Base-by-base conservation (phyloP, 1,140 invertebrate genomes). In the Drosophila varians region DNA sequence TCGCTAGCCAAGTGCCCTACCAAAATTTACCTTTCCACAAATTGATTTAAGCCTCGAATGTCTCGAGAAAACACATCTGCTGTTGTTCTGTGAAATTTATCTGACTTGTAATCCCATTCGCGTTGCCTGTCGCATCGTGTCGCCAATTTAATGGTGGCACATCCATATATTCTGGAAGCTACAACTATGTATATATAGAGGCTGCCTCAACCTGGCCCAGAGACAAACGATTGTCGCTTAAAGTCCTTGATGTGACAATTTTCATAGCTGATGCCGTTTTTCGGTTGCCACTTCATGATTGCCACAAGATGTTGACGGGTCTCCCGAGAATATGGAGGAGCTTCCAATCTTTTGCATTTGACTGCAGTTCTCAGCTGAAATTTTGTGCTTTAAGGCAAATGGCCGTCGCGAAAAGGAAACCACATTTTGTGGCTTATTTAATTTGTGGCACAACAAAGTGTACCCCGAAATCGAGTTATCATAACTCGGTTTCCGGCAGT, bases 171-270 rank as follows among this genome's bases (percentile, higher is more conserved):
- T 28, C 26, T 21, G 7, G 26, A 1, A 3, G 38, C 6, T 42
- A 42, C 12, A 14, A 7, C n/a, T 42, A 43, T 26, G 26, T 9
- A 9, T 3, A 9, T 11, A n/a, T 3, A 31, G 28, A n/a, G 9
- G 18, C 7, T 21, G 16, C 47, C 38, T 16, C 48, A n/a, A 38
- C 26, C 34, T 28, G 9, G 6, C 2, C 31, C 11, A 6, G 42
- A 74, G 68, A 84, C 57, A 86, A 86, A 84, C 80, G 76, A 65
- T 61, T 69, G 57, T 70, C 47, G 66, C 80, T 84, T 84, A 86
- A 76, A 69, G 65, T 68, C 73, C 43, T 73, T 84, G 76, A 84
- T 84, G 68, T 84, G 76, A 65, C 80, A 80, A 84, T 84, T 84
- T 86, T 86, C 80, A 80, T 76, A 75, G 66, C 64, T 86, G 76